Conservation (phyloP, 2,797 vertebrate species). For the Apogon talboti region DNA sequence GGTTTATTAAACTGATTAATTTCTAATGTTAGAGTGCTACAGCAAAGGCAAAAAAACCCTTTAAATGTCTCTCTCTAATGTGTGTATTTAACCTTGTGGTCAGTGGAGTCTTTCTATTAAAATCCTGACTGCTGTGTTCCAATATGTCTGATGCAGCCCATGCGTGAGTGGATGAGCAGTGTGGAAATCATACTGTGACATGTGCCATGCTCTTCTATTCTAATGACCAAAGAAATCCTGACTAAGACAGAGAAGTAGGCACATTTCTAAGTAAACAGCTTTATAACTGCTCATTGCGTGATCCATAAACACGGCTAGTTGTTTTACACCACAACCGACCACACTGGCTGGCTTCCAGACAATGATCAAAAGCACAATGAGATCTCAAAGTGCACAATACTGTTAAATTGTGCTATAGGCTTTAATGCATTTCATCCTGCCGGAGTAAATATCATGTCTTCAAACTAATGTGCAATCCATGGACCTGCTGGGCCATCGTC, state of each 20-base stretch:
- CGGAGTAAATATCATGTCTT: slow-evolving; percentile 82
- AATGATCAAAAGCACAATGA: slow-evolving; percentile 77
- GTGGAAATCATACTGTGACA: slow-evolving; percentile 35
- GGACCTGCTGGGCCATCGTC: slow-evolving; percentile 23
- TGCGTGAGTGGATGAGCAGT: slow-evolving; percentile 37
- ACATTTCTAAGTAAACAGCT: slow-evolving; percentile 38
- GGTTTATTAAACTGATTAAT: too few relatives aligned
- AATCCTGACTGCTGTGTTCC: slow-evolving; percentile 40
- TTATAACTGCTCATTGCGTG: slow-evolving; percentile 44
- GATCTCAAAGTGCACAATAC: slow-evolving; percentile 79
- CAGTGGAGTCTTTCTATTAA: slow-evolving; percentile 14
- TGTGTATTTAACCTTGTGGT: slow-evolving; percentile 8
- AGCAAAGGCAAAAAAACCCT: background rate
- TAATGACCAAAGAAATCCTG: slow-evolving; percentile 52
- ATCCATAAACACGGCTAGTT: slow-evolving; percentile 54
- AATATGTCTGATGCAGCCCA: slow-evolving; percentile 32
- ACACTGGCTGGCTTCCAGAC: slow-evolving; percentile 59
- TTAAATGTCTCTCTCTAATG: background rate
- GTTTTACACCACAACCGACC: slow-evolving; percentile 51
- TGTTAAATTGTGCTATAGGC: slow-evolving; percentile 83
- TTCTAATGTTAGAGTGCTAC: too few relatives aligned
- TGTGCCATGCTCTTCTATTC: slow-evolving; percentile 34
- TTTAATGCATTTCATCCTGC: slow-evolving; percentile 77
- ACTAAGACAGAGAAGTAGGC: slow-evolving; percentile 21
- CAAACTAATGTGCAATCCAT: slow-evolving; percentile 71